Evolutionary conservation across 2,888 invertebrate genomes (phyloP).

Genomic region (Catocala sponsa): DNA sequence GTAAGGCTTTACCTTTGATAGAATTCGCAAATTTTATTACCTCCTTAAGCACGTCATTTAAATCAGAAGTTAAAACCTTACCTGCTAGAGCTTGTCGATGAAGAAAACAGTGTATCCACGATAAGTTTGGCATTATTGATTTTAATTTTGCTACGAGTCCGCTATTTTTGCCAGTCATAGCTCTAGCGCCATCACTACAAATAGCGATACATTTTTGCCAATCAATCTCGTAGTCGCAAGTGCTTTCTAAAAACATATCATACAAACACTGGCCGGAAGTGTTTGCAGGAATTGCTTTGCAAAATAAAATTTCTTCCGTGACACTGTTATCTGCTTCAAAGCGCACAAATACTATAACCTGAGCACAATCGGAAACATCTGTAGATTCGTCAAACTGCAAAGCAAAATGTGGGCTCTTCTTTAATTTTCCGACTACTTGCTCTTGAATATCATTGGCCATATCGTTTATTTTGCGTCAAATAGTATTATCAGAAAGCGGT

Average conservation of each 20-base stretch:
- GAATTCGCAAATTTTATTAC: conserved; percentile 43
- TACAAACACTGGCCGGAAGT: conserved; percentile 40
- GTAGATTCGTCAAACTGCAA: too few relatives aligned
- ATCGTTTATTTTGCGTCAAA: conserved; percentile 45
- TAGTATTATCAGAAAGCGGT: conserved; percentile 47
- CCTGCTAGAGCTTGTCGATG: conserved; percentile 46
- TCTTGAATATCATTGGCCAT: too few relatives aligned
- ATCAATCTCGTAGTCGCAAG: conserved; percentile 24
- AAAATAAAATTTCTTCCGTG: too few relatives aligned
- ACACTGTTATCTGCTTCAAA: too few relatives aligned
- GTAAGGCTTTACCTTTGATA: conserved; percentile 37
- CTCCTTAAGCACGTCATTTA: conserved; percentile 11
- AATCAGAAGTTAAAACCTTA: conserved; percentile 26
- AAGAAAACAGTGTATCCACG: conserved; percentile 45
- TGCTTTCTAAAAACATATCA: conserved; percentile 17
- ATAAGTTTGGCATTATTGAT: conserved; percentile 36
- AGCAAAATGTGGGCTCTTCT: too few relatives aligned
- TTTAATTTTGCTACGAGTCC: conserved; percentile 50
- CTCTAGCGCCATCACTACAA: conserved; percentile 52
- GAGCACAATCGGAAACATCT: too few relatives aligned
- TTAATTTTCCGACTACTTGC: too few relatives aligned
- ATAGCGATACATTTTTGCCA: conserved; percentile 47
- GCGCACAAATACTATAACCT: too few relatives aligned
- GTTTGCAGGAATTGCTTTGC: conserved; percentile 11
- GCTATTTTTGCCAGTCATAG: conserved; percentile 49